These are phyloP conservation scores for Trachops cirrhosus DNA, from an alignment of 2,797 vertebrate genomes.

Conservation along the genomic window DNA sequence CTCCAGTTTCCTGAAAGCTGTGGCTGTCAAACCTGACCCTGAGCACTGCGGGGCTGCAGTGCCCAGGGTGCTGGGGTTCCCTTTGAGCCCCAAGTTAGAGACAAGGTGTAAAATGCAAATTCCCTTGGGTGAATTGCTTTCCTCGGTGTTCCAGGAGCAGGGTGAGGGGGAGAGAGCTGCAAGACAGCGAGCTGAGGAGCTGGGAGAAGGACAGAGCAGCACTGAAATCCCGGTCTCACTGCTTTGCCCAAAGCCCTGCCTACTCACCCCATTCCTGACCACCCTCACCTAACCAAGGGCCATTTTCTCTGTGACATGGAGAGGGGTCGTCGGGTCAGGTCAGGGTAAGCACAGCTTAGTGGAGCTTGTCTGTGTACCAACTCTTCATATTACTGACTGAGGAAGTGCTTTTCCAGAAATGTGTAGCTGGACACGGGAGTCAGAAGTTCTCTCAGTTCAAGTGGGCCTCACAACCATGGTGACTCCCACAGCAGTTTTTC, in stretches of 20 bases:
- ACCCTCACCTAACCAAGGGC: accelerated
- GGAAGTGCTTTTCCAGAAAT: background rate
- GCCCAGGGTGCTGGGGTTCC: background rate
- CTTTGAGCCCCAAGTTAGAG: slow-evolving; percentile 11
- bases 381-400: background rate
- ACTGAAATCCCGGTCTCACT: no score
- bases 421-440: accelerated
- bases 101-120: background rate
- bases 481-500: background rate
- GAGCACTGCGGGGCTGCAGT: background rate
- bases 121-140: background rate
- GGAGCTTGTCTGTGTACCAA: background rate
- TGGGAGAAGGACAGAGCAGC: background rate
- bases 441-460: background rate
- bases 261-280: accelerated
- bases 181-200: background rate
- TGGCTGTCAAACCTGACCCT: background rate
- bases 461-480: accelerated
- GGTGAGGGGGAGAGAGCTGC: background rate
- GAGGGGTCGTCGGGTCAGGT: background rate
- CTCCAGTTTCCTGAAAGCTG: background rate
- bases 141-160: background rate
- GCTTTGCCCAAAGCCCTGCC: background rate
- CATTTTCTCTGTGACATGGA: background rate
- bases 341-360: background rate